Percentiles rank a stretch among this genome's conserved stretches.
Conservation (phyloP, 2,888 invertebrate genomes). For the Rhimphoctona megacephalus region DNA sequence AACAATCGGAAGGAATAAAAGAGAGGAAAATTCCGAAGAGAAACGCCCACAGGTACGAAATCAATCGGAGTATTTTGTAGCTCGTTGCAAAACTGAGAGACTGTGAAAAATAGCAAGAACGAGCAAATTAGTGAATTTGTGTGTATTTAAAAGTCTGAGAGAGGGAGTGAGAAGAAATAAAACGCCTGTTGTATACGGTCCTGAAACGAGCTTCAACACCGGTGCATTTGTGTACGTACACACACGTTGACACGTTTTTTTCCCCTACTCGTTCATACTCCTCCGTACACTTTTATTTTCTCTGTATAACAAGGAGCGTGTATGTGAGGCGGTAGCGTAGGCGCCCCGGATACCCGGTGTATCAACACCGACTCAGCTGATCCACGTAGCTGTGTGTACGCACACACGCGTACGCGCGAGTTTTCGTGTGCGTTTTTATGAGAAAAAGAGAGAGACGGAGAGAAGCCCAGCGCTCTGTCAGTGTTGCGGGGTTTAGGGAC, state of each 20-base stretch:
- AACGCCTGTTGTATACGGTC: constrained; percentile 68
- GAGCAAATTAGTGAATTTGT: background rate
- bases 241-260: constrained; percentile 47
- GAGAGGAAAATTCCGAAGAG: background rate
- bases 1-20: background rate
- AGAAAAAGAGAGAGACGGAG: constrained; percentile 16
- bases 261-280: constrained; percentile 46
- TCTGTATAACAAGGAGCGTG: constrained; percentile 32
- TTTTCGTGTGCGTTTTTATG: constrained; percentile 24
- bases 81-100: background rate
- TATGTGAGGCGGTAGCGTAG: constrained; percentile 39
- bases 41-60: constrained; percentile 13
- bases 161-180: constrained; percentile 30
- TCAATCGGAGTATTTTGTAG: background rate
- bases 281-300: constrained; percentile 20
- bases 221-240: constrained; percentile 64
- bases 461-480: constrained; percentile 64
- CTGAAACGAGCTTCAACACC: constrained; percentile 70
- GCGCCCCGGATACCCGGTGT: constrained; percentile 50
- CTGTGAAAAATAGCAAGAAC: background rate
- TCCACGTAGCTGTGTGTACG: constrained; percentile 25
- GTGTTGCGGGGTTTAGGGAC: constrained; percentile 69
- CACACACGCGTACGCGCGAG: background rate
- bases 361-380: constrained; percentile 59
- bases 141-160: background rate